Evolutionary conservation across 2,797 vertebrate genomes (phyloP).

Genomic region (Adrianichthys oophorus): DNA sequence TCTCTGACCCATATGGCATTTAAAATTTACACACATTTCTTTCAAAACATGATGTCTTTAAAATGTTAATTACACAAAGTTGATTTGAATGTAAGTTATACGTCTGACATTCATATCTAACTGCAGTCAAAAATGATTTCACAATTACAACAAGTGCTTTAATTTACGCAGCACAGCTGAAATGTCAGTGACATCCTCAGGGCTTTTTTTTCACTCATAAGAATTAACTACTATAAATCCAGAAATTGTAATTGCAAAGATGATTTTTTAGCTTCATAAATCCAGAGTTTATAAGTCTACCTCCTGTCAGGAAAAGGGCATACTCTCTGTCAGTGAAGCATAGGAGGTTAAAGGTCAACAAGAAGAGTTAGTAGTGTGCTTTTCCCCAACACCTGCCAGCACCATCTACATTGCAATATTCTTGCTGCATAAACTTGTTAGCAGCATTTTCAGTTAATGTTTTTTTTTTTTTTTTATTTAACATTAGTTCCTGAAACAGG

Average conservation of each 20-base stretch:
- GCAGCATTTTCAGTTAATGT: background rate
- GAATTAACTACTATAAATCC: constrained; percentile 69
- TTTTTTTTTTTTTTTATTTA: constrained; percentile 15
- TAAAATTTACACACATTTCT: constrained; percentile 5
- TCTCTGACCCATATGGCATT: constrained; percentile 1
- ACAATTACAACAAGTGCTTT: constrained; percentile 44
- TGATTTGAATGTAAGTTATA: constrained; percentile 5
- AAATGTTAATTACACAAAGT: constrained; percentile 15
- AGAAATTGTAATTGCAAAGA: constrained; percentile 64
- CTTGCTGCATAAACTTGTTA: constrained; percentile 2
- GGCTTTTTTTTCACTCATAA: constrained; percentile 37
- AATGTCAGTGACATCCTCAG: constrained; percentile 58
- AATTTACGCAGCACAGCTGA: constrained; percentile 34
- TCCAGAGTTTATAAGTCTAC: constrained; percentile 50
- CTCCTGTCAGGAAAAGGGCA: constrained; percentile 53
- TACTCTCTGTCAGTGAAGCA: constrained; percentile 61
- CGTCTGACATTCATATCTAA: constrained; percentile 9
- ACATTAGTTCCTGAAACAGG: constrained; percentile 7
- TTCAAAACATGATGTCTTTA: constrained; percentile 23
- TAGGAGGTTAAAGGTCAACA: constrained; percentile 52
- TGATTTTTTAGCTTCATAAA: constrained; percentile 53
- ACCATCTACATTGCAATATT: constrained; percentile 26
- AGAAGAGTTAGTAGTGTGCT: constrained; percentile 62
- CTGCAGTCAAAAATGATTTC: constrained; percentile 9
- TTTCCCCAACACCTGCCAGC: constrained; percentile 56